Base-by-base conservation (phyloP, 1,140 invertebrate species). In the Paralvinella palmiformis region DNA sequence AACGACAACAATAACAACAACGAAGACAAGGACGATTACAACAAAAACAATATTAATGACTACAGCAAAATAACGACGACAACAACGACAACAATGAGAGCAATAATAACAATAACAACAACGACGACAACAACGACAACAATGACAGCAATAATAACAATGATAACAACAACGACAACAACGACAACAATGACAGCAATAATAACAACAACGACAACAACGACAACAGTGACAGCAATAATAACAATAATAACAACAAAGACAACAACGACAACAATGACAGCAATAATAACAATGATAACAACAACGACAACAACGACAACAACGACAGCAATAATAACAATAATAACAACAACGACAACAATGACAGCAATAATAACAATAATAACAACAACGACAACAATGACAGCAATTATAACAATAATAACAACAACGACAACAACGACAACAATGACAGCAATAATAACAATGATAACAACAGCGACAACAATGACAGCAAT, bases 391-490 rank as follows among this genome's bases (percentile, higher is more conserved):
- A 59, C 1, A 1, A 59, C 22, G 20, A 59, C 22, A 6, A 37
- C 22, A n/a, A 15, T 17, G 29, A n/a, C 1, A n/a, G 15, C n/a
- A 35, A 44, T 24, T 27, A 60, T 24, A 45, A 60, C 27, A 44
- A 60, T 24, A 41, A 50, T 24, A 45, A 45, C n/a, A 45, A 1
- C n/a, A 60, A 60, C 2, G 31, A 60, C 27, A 45, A 60, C 27
- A 20, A 60, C 27, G 20, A 60, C 27, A 60, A 45, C 27, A 45
- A 44, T 24, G 45, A 60, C 27, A 45, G 45, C 27, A 45, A 60
- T 24, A 44, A 60, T 24, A 41, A 60, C 24, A 60, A 44, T 24
- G 29, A 44, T 7, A 60, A 48, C 10, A 22, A 60, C 24, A 45
- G 44, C 22, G 13, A 60, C 41, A 41, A 41, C 41, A 4, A 44